Evolutionary conservation across 2,888 invertebrate species (phyloP), one percentile per base, ranked within the genome.

Genomic region (Drosophila tripunctata): DNA sequence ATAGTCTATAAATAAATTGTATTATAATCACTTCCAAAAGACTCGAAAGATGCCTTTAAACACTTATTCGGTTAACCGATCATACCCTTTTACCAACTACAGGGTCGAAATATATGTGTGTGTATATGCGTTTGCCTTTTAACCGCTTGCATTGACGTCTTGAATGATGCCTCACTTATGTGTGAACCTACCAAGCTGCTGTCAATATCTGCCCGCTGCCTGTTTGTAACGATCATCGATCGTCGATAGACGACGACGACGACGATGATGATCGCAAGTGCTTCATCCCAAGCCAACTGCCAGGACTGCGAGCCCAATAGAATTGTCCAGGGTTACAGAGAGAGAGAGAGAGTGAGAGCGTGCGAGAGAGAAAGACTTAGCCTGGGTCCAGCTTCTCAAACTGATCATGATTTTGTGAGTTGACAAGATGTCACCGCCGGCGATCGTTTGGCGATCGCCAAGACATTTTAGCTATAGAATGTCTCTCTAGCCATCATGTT

Each of bases 331-430:
- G 52, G 52, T 51, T n/a, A n/a, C n/a, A n/a, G n/a, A n/a, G n/a
- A n/a, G n/a, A n/a, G n/a, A n/a, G n/a, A n/a, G n/a, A n/a, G n/a
- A n/a, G n/a, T n/a, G n/a, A n/a, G n/a, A n/a, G n/a, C n/a, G n/a
- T n/a, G n/a, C n/a, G n/a, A n/a, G n/a, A n/a, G n/a, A n/a, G n/a
- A n/a, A n/a, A n/a, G 15, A 24, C 24, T 10, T n/a, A 10, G 27
- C 10, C 21, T 27, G 6, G 10, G 21, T 30, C 21, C 30, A 27
- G 14, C n/a, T n/a, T n/a, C n/a, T n/a, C n/a, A n/a, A n/a, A n/a
- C n/a, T 83, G 86, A 84, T 84, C 88, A 84, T 84, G 83, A 87
- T 84, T 87, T 82, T 85, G 21, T 79, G 87, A 87, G 80, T 77
- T 84, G 88, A 84, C 83, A 84, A 84, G 87, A 87, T 84, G 83